These are phyloP conservation scores for Esperia sulphurella DNA, from an alignment of 2,888 invertebrate species.

Conservation along the genomic window DNA sequence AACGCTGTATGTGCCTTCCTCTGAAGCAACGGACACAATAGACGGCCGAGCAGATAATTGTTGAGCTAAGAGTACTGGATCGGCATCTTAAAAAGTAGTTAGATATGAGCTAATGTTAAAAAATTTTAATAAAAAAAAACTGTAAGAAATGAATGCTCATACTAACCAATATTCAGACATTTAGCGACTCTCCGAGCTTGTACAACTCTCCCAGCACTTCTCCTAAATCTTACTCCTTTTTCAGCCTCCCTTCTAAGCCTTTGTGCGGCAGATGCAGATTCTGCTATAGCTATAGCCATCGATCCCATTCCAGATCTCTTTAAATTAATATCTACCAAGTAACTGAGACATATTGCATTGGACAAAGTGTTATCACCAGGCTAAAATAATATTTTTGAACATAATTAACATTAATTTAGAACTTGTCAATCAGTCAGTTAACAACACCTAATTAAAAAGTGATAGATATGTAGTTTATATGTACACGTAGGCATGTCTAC, in stretches of 20 bases:
- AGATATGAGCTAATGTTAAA: neutral
- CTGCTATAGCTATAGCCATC: slow-evolving; percentile 61
- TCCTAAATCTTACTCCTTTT: slow-evolving; percentile 63
- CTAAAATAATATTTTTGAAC: slow-evolving; percentile 27
- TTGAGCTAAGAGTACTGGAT: slow-evolving; percentile 67
- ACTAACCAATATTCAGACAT: slow-evolving; percentile 66
- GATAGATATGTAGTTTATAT: neutral
- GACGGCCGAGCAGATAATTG: slow-evolving; percentile 72
- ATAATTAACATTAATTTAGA: no score
- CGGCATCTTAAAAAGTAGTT: slow-evolving; percentile 49
- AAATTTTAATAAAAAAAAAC: neutral
- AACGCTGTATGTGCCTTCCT: slow-evolving; percentile 61
- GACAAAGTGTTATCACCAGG: slow-evolving; percentile 58
- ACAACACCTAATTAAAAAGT: neutral
- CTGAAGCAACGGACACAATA: slow-evolving; percentile 70
- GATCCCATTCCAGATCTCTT: slow-evolving; percentile 71
- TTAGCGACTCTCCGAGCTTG: slow-evolving; percentile 68
- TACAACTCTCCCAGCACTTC: slow-evolving; percentile 67
- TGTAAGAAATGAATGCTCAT: neutral
- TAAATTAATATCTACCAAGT: slow-evolving; percentile 63
- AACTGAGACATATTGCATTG: slow-evolving; percentile 69
- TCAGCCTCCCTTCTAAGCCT: slow-evolving; percentile 66
- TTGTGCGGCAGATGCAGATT: slow-evolving; percentile 68
- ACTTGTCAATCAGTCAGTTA: neutral
- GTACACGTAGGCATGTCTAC: no score